These are phyloP conservation scores for Cyprinodon diabolis DNA, from an alignment of 2,797 vertebrate species.

Conservation along the genomic window DNA sequence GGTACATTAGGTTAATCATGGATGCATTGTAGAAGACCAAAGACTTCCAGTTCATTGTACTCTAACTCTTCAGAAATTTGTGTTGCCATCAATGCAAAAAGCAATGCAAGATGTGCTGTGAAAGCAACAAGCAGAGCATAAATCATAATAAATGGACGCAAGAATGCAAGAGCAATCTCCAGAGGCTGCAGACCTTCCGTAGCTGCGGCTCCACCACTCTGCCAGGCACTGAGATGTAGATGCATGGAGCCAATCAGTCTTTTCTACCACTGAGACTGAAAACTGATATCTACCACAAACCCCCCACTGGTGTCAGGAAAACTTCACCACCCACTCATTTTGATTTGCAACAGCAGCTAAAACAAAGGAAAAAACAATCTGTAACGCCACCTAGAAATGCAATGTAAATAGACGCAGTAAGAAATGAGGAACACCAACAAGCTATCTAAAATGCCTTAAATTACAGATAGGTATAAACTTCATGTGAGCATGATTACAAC, in stretches of 20 bases:
- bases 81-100: background rate
- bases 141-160: conserved; percentile 11
- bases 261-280: no score
- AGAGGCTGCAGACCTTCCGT: background rate
- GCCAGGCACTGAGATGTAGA: conserved; percentile 7
- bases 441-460: no score
- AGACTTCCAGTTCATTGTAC: background rate
- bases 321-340: no score
- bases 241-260: no score
- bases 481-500: background rate
- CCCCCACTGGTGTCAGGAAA: no score
- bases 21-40: conserved; percentile 1
- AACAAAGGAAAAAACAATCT: no score
- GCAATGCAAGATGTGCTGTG: background rate
- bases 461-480: no score
- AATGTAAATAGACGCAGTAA: no score
- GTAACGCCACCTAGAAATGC: no score
- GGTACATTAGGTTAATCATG: conserved; percentile 1
- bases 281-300: no score
- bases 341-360: no score
- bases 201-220: conserved; percentile 19
- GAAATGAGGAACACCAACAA: no score
- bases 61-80: background rate
- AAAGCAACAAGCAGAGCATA: conserved; percentile 16
- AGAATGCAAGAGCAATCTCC: conserved; percentile 7